These are phyloP conservation scores for Myiozetetes cayanensis DNA, from an alignment of 2,113 vertebrate genomes.

Conservation along the genomic window DNA sequence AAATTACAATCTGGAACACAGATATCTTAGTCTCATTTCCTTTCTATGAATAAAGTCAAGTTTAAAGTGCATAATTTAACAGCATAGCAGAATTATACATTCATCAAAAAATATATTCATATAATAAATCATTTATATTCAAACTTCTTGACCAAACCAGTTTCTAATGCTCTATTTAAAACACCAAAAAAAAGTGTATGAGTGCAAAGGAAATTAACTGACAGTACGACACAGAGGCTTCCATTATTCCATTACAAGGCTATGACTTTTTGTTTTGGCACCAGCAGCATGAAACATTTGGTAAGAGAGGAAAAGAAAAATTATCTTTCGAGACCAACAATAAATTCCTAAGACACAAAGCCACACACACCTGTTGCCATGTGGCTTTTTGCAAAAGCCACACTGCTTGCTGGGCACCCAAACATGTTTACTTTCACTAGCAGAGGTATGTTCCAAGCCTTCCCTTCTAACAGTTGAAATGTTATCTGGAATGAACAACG, in stretches of 20 bases:
- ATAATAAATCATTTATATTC: neutral
- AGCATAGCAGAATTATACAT: neutral
- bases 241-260: neutral
- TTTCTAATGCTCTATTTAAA: neutral
- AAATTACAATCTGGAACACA: neutral
- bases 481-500: constrained; percentile 96
- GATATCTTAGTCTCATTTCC: neutral
- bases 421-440: constrained; percentile 76
- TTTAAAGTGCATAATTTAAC: neutral
- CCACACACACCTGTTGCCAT: constrained; percentile 90
- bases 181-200: neutral
- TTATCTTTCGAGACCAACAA: neutral
- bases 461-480: constrained; percentile 89
- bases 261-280: neutral
- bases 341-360: neutral
- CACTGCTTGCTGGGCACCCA: constrained; percentile 95
- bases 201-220: neutral
- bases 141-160: neutral
- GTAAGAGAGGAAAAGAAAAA: neutral
- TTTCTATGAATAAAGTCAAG: neutral
- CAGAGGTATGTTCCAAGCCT: constrained; percentile 77
- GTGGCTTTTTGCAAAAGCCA: constrained; percentile 93
- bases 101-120: neutral
- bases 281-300: neutral
- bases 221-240: neutral